Conservation (phyloP, 2,797 vertebrate species). For the Sarcoramphus papa region DNA sequence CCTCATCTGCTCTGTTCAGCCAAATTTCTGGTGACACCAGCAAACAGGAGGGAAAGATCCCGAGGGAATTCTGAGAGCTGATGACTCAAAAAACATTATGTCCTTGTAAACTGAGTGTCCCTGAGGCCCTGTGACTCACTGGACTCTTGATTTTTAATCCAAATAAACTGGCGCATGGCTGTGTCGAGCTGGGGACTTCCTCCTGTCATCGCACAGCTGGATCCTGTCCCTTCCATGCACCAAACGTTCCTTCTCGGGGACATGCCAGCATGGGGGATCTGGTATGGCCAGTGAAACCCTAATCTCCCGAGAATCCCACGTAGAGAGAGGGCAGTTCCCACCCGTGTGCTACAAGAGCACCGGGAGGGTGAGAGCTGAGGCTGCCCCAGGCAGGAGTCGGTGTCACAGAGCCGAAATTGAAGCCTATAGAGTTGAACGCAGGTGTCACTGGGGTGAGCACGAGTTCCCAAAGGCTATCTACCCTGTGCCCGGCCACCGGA, state of each 20-base stretch:
- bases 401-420: rapidly evolving
- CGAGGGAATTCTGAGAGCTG: neutral
- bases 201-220: neutral
- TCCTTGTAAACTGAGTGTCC: neutral
- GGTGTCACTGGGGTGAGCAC: rapidly evolving
- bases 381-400: rapidly evolving
- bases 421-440: rapidly evolving
- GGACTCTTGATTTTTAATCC: neutral
- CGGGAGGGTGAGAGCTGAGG: rapidly evolving
- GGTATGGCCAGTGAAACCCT: neutral
- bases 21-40: neutral
- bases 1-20: neutral
- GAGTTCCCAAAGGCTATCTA: neutral
- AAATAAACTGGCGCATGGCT: neutral
- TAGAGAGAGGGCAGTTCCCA: neutral
- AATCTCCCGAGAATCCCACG: rapidly evolving
- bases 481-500: too few relatives aligned
- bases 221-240: neutral
- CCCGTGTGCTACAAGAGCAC: rapidly evolving
- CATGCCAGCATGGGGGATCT: rapidly evolving
- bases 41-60: neutral
- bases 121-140: neutral
- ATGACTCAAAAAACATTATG: neutral
- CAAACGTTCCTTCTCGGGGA: rapidly evolving
- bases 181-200: neutral